phyloP scores from a whole-genome alignment of 2,113 vertebrate species.

The Atherinomorus stipes region DNA sequence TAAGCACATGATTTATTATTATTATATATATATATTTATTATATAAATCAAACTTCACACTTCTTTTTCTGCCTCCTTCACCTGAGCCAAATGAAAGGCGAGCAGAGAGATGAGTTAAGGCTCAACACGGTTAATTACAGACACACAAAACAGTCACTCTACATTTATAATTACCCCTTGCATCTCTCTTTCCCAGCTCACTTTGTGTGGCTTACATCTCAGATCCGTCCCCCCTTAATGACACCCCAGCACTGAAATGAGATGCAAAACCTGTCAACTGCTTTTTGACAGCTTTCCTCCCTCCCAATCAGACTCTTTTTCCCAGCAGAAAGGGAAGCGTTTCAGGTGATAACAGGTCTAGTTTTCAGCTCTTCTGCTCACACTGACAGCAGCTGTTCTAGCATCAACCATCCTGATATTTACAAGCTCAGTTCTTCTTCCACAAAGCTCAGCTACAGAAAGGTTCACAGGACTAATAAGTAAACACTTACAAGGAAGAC shows the following conservation, averaged over 20 bases:
- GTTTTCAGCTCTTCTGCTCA: conserved; percentile 10
- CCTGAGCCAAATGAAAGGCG: conserved; percentile 52
- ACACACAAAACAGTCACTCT: conserved; percentile 29
- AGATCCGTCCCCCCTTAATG: conserved; percentile 43
- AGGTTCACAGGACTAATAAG: neutral
- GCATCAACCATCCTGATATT: neutral
- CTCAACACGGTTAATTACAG: conserved; percentile 64
- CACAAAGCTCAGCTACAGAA: neutral
- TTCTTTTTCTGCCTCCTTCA: conserved; percentile 9
- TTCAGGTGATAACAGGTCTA: conserved; percentile 57
- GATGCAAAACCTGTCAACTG: conserved; percentile 50
- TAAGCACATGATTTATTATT: neutral
- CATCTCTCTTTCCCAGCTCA: conserved; percentile 36
- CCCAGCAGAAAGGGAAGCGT: conserved; percentile 32
- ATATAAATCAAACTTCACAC: neutral
- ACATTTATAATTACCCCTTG: conserved; percentile 63
- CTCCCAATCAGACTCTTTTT: conserved; percentile 24
- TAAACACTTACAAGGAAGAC: conserved; percentile 16
- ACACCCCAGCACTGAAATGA: conserved; percentile 47
- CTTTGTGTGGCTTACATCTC: conserved; percentile 47
- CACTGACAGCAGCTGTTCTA: conserved; percentile 43
- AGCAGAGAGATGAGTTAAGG: conserved; percentile 39
- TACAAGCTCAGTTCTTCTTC: neutral
- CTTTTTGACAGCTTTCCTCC: conserved; percentile 39
- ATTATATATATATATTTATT: too few species aligned